phyloP scores from a whole-genome alignment of 1,140 invertebrate species.

The Camponotus floridanus region DNA sequence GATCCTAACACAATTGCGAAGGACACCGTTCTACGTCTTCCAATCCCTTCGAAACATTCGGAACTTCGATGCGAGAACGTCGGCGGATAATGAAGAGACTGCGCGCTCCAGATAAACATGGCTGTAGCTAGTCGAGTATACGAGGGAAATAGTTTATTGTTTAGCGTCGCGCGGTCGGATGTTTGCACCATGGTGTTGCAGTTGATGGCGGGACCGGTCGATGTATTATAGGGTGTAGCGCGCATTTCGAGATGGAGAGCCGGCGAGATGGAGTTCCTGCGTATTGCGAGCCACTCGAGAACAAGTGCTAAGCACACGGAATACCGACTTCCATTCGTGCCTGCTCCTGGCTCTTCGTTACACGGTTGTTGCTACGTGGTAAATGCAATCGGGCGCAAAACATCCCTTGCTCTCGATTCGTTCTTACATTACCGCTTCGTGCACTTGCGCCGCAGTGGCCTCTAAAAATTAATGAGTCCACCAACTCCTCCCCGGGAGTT shows the following conservation, averaged over 20 bases:
- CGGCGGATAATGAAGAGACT: slow-evolving; percentile 79
- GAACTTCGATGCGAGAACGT: slow-evolving; percentile 75
- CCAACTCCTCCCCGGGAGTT: slow-evolving; percentile 45
- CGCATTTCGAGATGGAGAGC: slow-evolving; percentile 65
- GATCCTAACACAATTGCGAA: slow-evolving; percentile 34
- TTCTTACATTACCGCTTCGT: slow-evolving; percentile 41
- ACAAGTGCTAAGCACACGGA: slow-evolving; percentile 61
- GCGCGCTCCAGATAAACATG: slow-evolving; percentile 77
- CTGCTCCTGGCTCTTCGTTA: slow-evolving; percentile 22
- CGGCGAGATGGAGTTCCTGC: slow-evolving; percentile 61
- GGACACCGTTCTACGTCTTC: slow-evolving; percentile 50
- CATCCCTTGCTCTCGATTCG: slow-evolving; percentile 43
- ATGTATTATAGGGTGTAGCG: slow-evolving; percentile 60
- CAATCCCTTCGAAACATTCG: slow-evolving; percentile 64
- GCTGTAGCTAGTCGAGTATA: slow-evolving; percentile 68
- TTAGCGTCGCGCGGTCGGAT: slow-evolving; percentile 68
- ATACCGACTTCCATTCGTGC: slow-evolving; percentile 29
- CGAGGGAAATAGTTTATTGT: slow-evolving; percentile 79
- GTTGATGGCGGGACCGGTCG: slow-evolving; percentile 59
- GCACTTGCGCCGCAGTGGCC: slow-evolving; percentile 29
- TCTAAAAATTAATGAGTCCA: slow-evolving; percentile 59
- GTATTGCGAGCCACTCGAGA: slow-evolving; percentile 59
- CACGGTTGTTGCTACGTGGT: slow-evolving; percentile 40
- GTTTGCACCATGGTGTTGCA: slow-evolving; percentile 54
- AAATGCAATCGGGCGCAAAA: slow-evolving; percentile 59